Conservation (phyloP, 2,888 invertebrate genomes). For the Andrena bucephala region DNA sequence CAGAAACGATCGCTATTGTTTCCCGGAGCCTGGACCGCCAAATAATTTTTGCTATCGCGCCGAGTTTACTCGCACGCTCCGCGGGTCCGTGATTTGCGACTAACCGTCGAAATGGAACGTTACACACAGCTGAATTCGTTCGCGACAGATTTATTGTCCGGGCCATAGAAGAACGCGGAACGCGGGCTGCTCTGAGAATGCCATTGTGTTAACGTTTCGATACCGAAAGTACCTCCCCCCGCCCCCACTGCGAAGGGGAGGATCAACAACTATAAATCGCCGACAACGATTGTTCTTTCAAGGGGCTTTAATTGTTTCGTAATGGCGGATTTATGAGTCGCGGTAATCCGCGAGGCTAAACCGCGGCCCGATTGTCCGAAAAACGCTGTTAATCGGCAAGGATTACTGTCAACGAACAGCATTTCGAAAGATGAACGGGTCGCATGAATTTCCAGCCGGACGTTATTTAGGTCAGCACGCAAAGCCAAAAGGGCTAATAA, state of each 20-base stretch:
- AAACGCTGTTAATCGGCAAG: constrained; percentile 7
- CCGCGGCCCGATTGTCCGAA: background rate
- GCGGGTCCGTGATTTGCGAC: constrained; percentile 53
- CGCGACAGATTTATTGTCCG: constrained; percentile 62
- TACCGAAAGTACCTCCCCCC: background rate
- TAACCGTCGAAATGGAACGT: constrained; percentile 61
- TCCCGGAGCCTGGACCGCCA: constrained; percentile 58
- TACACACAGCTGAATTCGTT: constrained; percentile 57
- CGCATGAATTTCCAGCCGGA: constrained; percentile 36
- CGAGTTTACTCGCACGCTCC: constrained; percentile 57
- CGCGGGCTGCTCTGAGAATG: constrained; percentile 19
- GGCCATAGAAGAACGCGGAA: constrained; percentile 47
- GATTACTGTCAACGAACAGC: constrained; percentile 8
- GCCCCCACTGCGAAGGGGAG: background rate
- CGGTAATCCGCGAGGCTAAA: constrained; percentile 12
- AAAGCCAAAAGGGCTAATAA: constrained; percentile 60
- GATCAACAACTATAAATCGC: constrained; percentile 33
- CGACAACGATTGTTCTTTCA: background rate
- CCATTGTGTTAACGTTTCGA: constrained; percentile 6
- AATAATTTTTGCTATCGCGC: constrained; percentile 71
- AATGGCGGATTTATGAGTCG: background rate
- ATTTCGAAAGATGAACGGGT: constrained; percentile 27
- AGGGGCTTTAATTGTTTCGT: constrained; percentile 19
- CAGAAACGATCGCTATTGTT: constrained; percentile 58
- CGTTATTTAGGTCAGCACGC: constrained; percentile 60